Evolutionary conservation across 2,113 vertebrate genomes (phyloP).

Genomic region (Marmota monax): DNA sequence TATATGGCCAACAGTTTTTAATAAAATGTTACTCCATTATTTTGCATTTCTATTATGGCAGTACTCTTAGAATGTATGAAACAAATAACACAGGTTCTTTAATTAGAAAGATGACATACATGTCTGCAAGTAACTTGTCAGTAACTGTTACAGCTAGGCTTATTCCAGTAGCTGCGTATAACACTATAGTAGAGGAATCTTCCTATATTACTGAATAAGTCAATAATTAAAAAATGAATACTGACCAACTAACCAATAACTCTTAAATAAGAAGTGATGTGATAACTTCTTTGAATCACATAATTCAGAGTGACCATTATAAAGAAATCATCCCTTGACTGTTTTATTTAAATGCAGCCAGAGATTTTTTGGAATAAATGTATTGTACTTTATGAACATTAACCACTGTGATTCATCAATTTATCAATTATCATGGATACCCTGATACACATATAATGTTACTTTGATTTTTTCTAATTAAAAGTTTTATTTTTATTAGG

Average conservation of each 20-base stretch:
- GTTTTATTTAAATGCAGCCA: not conserved
- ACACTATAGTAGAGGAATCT: conserved; percentile 36
- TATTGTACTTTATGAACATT: not conserved
- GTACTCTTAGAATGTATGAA: conserved; percentile 13
- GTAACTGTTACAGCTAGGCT: not conserved
- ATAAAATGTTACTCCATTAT: conserved; percentile 6
- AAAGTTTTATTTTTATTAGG: too few relatives aligned
- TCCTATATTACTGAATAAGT: not conserved
- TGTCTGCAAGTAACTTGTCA: conserved; percentile 31
- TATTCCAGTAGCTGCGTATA: not conserved
- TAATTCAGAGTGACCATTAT: conserved; percentile 14
- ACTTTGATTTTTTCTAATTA: not conserved
- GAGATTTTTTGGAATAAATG: not conserved
- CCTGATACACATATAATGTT: not conserved
- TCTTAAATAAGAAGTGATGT: conserved; percentile 24
- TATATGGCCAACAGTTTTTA: conserved; percentile 25
- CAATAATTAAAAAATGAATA: conserved; percentile 72
- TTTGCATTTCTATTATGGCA: conserved; percentile 1
- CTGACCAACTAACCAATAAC: conserved; percentile 13
- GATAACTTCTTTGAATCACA: conserved; percentile 28
- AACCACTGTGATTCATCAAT: not conserved
- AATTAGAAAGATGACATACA: conserved; percentile 25
- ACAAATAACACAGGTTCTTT: not conserved
- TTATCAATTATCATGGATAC: not conserved
- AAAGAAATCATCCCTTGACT: not conserved